Evolutionary conservation across 2,797 vertebrate species (phyloP), one percentile per base, ranked within the genome.

Genomic region (Thamnophis elegans): DNA sequence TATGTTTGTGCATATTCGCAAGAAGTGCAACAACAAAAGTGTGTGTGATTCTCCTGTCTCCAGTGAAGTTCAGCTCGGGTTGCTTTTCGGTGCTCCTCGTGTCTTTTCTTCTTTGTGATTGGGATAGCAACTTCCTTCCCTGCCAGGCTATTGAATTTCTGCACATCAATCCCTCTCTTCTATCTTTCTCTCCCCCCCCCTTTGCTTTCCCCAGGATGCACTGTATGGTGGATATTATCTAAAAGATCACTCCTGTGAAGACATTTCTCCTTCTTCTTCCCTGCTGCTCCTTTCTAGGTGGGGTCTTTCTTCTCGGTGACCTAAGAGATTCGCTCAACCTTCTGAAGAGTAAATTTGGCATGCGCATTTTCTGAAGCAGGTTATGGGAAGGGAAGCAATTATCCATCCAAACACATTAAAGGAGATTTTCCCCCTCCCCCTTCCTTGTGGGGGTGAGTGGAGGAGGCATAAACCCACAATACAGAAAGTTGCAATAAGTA

Each of bases 351-450:
- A 78, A 58, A 28, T 25, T 65, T n/a, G 3, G 89, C 56, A 60
- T 92, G 8, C 13, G 26, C 12, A 14, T 42, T 28, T 58, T 28
- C 1, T 87, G 59, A 78, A 65, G 4, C 62, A 88, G 6, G 26
- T 94, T 87, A 54, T 9, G 18, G 11, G 89, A 73, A 94, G 42
- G 56, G 65, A 73, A 92, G 87, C 58, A 92, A 89, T 51, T 85
- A 51, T n/a, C 55, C 59, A 54, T 36, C 68, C 82, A 60, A 92
- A 89, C 55, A 82, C 36, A 82, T 82, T 47, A 82, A 82, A 82
- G 73, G 36, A 47, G 36, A 0, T 22, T 25, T n/a, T 8, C 8
- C 1, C 9, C 22, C 25, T 1, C 56, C 4, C 22, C 5, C 28
- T 51, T 51, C 4, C 9, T 47, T 22, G 73, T 1, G 36, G 73